Percentiles rank a stretch among this genome's conserved stretches.
phyloP scores from a whole-genome alignment of 2,797 vertebrate species.

The Cirrhinus molitorella region DNA sequence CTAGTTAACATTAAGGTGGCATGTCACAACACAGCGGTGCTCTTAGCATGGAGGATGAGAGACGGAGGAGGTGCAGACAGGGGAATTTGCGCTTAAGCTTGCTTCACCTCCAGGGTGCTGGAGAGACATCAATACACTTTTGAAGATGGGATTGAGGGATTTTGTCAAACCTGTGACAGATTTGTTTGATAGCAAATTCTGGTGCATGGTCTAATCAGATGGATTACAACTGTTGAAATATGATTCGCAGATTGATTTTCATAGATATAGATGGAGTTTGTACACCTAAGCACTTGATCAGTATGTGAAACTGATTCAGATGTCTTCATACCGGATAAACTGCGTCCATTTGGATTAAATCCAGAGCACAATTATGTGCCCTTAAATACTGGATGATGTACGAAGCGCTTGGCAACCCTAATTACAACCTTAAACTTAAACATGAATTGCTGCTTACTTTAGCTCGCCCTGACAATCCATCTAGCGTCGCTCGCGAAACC shows the following conservation, averaged over 20 bases:
- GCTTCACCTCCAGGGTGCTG: constrained; percentile 30
- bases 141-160: constrained; percentile 23
- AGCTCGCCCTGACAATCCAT: background rate
- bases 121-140: constrained; percentile 47
- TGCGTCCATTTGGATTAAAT: background rate
- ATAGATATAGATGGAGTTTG: background rate
- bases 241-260: background rate
- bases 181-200: constrained; percentile 19
- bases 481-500: background rate
- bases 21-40: background rate
- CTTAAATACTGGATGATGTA: background rate
- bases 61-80: constrained; percentile 28
- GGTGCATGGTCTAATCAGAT: constrained; percentile 3
- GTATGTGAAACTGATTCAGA: background rate
- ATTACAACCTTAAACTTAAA: background rate
- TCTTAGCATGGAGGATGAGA: constrained; percentile 27
- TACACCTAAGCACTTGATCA: background rate
- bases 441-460: constrained; percentile 17
- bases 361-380: background rate
- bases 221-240: constrained; percentile 1
- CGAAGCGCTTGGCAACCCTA: background rate
- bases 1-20: constrained; percentile 14
- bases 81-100: constrained; percentile 49
- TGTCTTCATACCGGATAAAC: background rate
- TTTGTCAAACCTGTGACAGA: constrained; percentile 36